These are phyloP conservation scores for Aldrovandia affinis DNA, from an alignment of 2,797 vertebrate genomes.

Conservation along the genomic window DNA sequence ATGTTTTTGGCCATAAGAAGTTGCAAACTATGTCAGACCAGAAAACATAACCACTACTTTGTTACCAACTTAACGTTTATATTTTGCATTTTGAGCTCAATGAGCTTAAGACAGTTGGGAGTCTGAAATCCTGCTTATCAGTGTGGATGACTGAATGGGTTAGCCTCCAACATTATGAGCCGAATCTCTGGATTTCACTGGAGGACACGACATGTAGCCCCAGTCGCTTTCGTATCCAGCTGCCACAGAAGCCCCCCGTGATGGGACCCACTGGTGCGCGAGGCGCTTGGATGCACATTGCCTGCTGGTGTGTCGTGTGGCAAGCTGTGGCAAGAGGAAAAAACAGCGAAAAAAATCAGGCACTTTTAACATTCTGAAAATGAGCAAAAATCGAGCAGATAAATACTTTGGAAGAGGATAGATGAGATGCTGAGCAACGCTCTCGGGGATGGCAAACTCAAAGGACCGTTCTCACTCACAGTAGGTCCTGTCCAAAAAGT, in stretches of 20 bases:
- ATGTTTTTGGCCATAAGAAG: too few species aligned
- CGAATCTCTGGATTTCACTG: not conserved
- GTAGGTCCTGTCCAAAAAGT: not conserved
- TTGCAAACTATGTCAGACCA: too few species aligned
- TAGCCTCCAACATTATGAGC: not conserved
- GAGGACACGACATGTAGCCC: not conserved
- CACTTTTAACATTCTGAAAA: conserved; percentile 1
- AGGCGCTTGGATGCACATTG: not conserved
- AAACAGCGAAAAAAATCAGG: not conserved
- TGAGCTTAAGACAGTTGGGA: not conserved
- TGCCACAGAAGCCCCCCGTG: not conserved
- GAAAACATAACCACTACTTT: too few species aligned
- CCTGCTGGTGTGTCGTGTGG: not conserved
- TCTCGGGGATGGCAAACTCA: not conserved
- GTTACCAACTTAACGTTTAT: too few species aligned
- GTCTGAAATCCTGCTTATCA: not conserved
- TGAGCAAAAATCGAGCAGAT: too few species aligned
- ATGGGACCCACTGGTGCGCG: not conserved
- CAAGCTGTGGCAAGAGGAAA: not conserved
- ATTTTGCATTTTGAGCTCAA: not conserved
- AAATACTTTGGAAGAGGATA: too few species aligned
- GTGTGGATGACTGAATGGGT: not conserved
- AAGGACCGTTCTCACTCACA: not conserved
- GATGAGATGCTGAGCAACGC: not conserved
- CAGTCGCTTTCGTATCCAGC: not conserved